Conservation (phyloP, 2,888 invertebrate species). For the Vesta saturnalis region DNA sequence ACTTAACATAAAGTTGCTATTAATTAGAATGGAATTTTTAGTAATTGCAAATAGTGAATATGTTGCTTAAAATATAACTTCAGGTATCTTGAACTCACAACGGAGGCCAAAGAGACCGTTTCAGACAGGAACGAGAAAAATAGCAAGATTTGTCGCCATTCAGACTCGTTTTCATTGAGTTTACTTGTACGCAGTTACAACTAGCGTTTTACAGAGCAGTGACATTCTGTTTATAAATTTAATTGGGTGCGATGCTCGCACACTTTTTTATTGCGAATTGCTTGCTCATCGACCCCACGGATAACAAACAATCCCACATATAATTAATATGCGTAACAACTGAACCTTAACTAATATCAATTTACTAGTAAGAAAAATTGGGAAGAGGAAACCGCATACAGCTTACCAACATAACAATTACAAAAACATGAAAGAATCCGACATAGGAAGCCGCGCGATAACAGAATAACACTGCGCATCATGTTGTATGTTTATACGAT, state of each 20-base stretch:
- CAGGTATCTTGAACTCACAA: constrained; percentile 55
- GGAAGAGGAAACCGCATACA: constrained; percentile 31
- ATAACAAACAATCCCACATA: constrained; percentile 14
- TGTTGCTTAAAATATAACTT: constrained; percentile 53
- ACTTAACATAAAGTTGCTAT: constrained; percentile 30
- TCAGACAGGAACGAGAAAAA: constrained; percentile 42
- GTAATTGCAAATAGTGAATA: constrained; percentile 37
- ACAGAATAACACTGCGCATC: constrained; percentile 31
- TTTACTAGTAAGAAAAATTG: constrained; percentile 4
- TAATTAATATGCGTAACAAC: constrained; percentile 5
- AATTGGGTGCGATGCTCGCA: constrained; percentile 49
- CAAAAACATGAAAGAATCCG: constrained; percentile 33
- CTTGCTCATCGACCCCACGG: constrained; percentile 24
- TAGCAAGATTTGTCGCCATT: constrained; percentile 48
- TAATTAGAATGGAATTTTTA: constrained; percentile 28
- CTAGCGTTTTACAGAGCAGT: constrained; percentile 42
- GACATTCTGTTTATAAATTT: constrained; percentile 52
- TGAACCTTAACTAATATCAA: constrained; percentile 17
- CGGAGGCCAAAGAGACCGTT: constrained; percentile 37
- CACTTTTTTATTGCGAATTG: constrained; percentile 29
- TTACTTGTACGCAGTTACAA: constrained; percentile 39
- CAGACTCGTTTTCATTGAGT: constrained; percentile 42
- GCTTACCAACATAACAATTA: constrained; percentile 29
- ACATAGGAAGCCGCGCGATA: constrained; percentile 35
- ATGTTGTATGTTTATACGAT: constrained; percentile 27